Evolutionary conservation across 37 sponge, comb jelly and placozoan species (phyloP).

Genomic region (Hexactinellida sp.): DNA sequence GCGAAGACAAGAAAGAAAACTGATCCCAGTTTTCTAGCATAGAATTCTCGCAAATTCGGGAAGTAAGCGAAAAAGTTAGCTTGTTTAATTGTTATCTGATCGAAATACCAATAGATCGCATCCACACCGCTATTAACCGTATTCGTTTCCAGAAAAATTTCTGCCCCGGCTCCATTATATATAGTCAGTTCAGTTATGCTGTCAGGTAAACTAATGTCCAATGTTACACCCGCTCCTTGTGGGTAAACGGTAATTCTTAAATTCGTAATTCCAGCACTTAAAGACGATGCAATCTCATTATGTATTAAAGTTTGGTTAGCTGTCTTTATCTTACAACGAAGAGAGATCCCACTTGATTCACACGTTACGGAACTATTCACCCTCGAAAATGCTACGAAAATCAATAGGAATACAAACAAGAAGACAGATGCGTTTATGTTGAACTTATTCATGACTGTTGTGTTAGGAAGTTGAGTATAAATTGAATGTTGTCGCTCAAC

Average conservation of each 20-base stretch:
- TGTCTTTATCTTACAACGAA: too few species aligned
- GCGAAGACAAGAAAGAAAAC: neutral
- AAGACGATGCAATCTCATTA: too few species aligned
- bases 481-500: too few species aligned
- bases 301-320: too few species aligned
- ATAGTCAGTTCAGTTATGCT: neutral
- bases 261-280: too few species aligned
- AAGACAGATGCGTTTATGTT: too few species aligned
- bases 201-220: neutral
- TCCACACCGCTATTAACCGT: neutral
- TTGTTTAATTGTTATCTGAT: neutral
- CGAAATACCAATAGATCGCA: neutral
- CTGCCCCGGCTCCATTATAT: neutral
- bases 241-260: neutral
- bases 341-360: too few species aligned
- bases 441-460: too few species aligned
- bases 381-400: too few species aligned
- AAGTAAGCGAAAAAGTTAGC: neutral
- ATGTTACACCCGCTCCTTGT: neutral
- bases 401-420: too few species aligned
- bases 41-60: neutral
- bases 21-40: neutral
- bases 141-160: neutral
- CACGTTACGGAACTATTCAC: too few species aligned
- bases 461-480: too few species aligned